Percentiles rank a stretch among this genome's conserved stretches.
Evolutionary conservation across 2,888 invertebrate genomes (phyloP).

Genomic region (Blastobasis lacticolella): DNA sequence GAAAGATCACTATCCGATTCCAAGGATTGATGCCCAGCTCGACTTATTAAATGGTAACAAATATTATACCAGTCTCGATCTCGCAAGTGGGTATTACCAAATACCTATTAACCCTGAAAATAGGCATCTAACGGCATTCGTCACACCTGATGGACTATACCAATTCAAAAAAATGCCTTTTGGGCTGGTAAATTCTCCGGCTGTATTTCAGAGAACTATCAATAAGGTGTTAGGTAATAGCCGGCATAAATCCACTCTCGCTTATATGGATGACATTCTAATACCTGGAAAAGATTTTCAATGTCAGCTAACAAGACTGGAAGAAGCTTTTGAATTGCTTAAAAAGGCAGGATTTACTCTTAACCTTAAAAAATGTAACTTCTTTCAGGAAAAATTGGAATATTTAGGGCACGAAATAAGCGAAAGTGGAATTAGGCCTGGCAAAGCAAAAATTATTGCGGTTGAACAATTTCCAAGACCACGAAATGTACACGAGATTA

Average conservation of each 20-base stretch:
- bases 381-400: conserved; percentile 1
- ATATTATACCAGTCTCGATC: conserved; percentile 5
- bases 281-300: not conserved
- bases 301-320: not conserved
- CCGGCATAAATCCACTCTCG: not conserved
- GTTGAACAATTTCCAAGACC: conserved; percentile 5
- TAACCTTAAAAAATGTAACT: conserved; percentile 6
- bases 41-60: conserved; percentile 6
- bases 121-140: conserved; percentile 7
- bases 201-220: conserved; percentile 8
- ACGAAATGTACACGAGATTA: conserved; percentile 1
- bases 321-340: not conserved
- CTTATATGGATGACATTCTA: conserved; percentile 7
- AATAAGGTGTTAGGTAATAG: conserved; percentile 2
- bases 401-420: conserved; percentile 4
- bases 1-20: conserved; percentile 9
- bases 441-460: conserved; percentile 1
- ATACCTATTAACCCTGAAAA: conserved; percentile 4
- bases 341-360: not conserved
- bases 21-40: conserved; percentile 9
- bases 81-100: conserved; percentile 9
- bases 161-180: conserved; percentile 9
- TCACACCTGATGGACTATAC: conserved; percentile 8
- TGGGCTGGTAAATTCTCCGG: conserved; percentile 8
- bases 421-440: conserved; percentile 1